phyloP scores from a whole-genome alignment of 2,888 invertebrate species.

The Chloromyia formosa region DNA sequence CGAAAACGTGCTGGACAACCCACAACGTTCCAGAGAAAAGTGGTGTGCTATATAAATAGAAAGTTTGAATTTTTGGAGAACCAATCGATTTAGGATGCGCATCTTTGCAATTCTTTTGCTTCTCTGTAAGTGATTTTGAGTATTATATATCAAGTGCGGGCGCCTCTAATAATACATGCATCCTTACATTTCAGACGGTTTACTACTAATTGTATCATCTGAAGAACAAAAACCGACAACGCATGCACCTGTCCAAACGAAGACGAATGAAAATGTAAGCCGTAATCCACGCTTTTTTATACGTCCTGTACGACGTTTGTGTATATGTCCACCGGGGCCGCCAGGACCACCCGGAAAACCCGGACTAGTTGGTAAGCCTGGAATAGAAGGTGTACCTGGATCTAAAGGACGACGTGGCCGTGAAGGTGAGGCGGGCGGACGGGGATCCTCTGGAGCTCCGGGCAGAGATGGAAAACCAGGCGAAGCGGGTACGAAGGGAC shows the following conservation, averaged over 20 bases:
- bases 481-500: slow-evolving; percentile 13
- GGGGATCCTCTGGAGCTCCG: slow-evolving; percentile 5
- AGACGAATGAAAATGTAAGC: background rate
- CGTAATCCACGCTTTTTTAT: slow-evolving; percentile 34
- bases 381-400: slow-evolving; percentile 14
- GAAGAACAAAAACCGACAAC: slow-evolving; percentile 2
- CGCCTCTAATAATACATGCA: background rate
- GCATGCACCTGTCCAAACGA: background rate
- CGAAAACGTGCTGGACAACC: no score
- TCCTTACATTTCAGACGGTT: slow-evolving; percentile 11
- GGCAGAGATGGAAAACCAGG: slow-evolving; percentile 31
- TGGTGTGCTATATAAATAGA: background rate
- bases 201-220: background rate
- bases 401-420: slow-evolving; percentile 14
- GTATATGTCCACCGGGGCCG: slow-evolving; percentile 34
- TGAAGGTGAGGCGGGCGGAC: slow-evolving; percentile 26
- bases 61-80: slow-evolving; percentile 11
- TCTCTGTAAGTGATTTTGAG: slow-evolving; percentile 30
- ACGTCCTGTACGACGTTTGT: slow-evolving; percentile 20
- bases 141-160: background rate
- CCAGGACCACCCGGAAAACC: slow-evolving; percentile 33
- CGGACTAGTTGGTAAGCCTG: slow-evolving; percentile 6
- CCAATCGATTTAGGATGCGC: slow-evolving; percentile 18
- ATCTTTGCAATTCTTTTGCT: slow-evolving; percentile 21
- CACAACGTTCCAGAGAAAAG: background rate